phyloP scores from a whole-genome alignment of 2,113 vertebrate species.

The Petroica traversi region DNA sequence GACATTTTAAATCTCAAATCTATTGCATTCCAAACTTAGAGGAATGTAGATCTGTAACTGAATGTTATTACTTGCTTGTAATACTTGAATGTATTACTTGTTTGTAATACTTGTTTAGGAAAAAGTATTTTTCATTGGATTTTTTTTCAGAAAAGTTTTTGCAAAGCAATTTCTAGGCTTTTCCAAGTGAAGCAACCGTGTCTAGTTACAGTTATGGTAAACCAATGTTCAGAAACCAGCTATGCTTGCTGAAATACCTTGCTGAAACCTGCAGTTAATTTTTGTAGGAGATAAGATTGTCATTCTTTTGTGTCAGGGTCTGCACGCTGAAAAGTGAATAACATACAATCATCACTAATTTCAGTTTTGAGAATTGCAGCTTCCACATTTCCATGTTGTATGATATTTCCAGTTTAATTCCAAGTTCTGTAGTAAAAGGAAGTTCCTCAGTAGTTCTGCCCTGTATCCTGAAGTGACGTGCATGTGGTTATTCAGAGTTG shows the following conservation, averaged over 20 bases:
- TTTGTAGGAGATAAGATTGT: background rate
- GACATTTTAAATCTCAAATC: background rate
- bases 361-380: background rate
- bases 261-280: background rate
- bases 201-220: rapidly evolving
- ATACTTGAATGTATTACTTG: too few relatives aligned
- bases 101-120: background rate
- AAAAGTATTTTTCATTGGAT: background rate
- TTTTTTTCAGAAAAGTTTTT: background rate
- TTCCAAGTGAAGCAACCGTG: background rate
- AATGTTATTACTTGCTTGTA: too few relatives aligned
- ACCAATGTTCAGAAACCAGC: background rate
- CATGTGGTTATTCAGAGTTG: background rate
- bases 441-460: background rate
- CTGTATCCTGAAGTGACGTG: background rate
- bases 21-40: background rate
- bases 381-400: background rate
- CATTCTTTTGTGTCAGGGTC: background rate
- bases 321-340: background rate
- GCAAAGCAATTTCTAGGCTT: background rate
- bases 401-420: background rate
- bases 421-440: background rate
- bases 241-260: background rate
- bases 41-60: background rate
- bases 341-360: background rate